These are phyloP conservation scores for Eudasyphora cyanicolor DNA, from an alignment of 2,888 invertebrate genomes.

Conservation along the genomic window DNA sequence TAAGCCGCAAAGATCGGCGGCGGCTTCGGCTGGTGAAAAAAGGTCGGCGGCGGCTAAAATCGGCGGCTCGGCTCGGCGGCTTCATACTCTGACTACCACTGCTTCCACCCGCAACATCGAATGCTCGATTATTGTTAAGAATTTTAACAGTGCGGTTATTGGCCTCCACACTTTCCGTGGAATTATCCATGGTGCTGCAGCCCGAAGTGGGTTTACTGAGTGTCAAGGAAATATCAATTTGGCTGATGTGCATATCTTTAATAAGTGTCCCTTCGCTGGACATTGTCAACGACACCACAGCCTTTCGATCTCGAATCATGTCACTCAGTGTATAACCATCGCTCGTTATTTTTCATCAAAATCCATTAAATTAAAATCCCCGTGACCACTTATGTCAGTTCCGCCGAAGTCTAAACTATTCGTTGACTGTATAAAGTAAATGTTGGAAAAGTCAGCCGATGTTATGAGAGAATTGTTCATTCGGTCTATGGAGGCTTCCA, in stretches of 20 bases:
- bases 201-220: constrained; percentile 77
- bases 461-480: constrained; percentile 79
- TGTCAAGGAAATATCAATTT: constrained; percentile 77
- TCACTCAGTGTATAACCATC: constrained; percentile 76
- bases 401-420: constrained; percentile 70
- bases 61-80: no score
- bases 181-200: constrained; percentile 79
- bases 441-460: constrained; percentile 78
- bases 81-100: no score
- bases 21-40: no score
- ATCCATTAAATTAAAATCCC: constrained; percentile 67
- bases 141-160: constrained; percentile 65
- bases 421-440: constrained; percentile 77
- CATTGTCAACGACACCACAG: constrained; percentile 76
- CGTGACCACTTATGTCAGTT: constrained; percentile 46
- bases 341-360: constrained; percentile 68
- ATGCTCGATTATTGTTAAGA: constrained; percentile 27
- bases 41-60: no score
- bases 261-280: constrained; percentile 77
- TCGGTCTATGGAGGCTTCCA: constrained; percentile 75
- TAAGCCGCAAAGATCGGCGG: no score
- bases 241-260: constrained; percentile 78
- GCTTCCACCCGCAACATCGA: constrained; percentile 23
- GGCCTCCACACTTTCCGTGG: constrained; percentile 76
- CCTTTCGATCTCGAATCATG: constrained; percentile 78